Percentiles rank a stretch among this genome's conserved stretches.
Evolutionary conservation across 2,888 invertebrate species (phyloP).

Genomic region (Hypena proboscidalis): DNA sequence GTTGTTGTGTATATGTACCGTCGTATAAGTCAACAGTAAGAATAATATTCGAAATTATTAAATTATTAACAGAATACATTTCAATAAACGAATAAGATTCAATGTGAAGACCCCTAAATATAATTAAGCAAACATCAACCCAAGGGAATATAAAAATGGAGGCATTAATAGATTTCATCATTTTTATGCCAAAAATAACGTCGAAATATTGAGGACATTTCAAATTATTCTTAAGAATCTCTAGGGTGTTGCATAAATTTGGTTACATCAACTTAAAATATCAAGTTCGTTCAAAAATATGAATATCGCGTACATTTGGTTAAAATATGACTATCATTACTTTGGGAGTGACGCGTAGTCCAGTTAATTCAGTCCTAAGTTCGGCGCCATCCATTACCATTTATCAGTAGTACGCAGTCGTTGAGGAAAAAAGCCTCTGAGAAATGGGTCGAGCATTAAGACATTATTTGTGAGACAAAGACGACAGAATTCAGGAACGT

Average conservation of each 20-base stretch:
- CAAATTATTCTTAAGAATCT: constrained; percentile 24
- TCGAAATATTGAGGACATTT: constrained; percentile 15
- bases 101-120: constrained; percentile 1
- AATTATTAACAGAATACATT: neutral
- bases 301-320: constrained; percentile 35
- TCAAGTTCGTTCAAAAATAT: constrained; percentile 39
- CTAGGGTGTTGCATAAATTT: constrained; percentile 42
- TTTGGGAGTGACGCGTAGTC: constrained; percentile 48
- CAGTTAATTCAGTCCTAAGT: constrained; percentile 55
- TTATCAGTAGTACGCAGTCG: constrained; percentile 64
- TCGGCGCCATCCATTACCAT: constrained; percentile 62
- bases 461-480: constrained; percentile 62
- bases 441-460: constrained; percentile 62
- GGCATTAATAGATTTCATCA: constrained; percentile 6
- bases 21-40: too few species aligned
- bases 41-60: too few species aligned
- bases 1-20: too few species aligned
- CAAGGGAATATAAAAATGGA: neutral
- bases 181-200: constrained; percentile 8
- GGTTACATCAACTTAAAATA: constrained; percentile 33
- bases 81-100: neutral
- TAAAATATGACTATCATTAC: constrained; percentile 54
- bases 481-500: constrained; percentile 58
- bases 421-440: constrained; percentile 52
- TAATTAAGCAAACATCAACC: neutral